Base-by-base conservation (phyloP, 2,113 vertebrate genomes). In the Excalfactoria chinensis region DNA sequence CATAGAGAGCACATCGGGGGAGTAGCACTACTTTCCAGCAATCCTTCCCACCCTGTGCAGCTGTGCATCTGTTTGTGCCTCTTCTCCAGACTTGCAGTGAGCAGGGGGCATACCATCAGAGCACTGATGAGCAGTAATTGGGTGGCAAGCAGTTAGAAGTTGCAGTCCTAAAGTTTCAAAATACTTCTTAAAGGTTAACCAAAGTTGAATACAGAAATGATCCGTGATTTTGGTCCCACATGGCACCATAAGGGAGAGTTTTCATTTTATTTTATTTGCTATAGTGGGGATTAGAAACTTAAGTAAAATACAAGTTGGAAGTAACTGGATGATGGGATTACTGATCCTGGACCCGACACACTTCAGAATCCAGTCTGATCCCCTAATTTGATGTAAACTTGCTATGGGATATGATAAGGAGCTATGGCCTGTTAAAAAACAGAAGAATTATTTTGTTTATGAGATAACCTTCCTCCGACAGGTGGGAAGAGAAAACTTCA, bases 181-280 rank as follows among this genome's bases (percentile, higher is more conserved):
- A 48, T 51, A 6, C 40, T 72, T 64, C 1, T 20, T 22, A 84
- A 81, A 67, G 13, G 0, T 25, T 48, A 55, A 51, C 28, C 14
- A 21, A 46, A 53, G 3, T 7, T 64, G 37, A 51, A 77, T 64
- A 14, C 22, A 40, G 48, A 81, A 81, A 44, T 21, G 16, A n/a
- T 41, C 35, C 16, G 17, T 37, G 9, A 64, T 15, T 66, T 59
- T 19, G 8, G 6, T 84, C 34, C 43, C 17, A 68, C n/a, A 41
- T 0, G 0, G 6, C 23, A 58, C 8, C 8, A 5, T 21, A 55
- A 72, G 2, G 1, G 5, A 68, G 66, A 49, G 20, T 53, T 53
- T 28, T 28, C 26, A 30, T 14, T 53, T 28, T 30, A 15, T 44
- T 25, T 34, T 32, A 37, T 53, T 58, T 20, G 10, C 58, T 78